Base-by-base conservation (phyloP, 2,888 invertebrate species). In the Cabera pusaria region DNA sequence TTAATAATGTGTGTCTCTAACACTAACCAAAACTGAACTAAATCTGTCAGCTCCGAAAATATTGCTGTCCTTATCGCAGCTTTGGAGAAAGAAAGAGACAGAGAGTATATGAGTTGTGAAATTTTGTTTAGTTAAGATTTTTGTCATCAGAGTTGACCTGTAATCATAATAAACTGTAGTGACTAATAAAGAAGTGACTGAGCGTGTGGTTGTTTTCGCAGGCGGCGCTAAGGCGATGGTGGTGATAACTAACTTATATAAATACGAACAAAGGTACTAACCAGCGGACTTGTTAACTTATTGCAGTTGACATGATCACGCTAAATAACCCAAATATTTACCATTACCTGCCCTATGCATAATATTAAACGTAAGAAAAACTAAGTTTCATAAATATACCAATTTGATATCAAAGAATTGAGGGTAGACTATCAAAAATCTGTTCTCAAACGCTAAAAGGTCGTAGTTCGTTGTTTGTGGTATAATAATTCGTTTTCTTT, bases 201-300 rank as follows among this genome's bases (percentile, higher is more conserved):
- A 74, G 52, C 68, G 64, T 80, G 67, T 85, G 82, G 72, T 81
- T 87, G 73, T 83, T 74, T 86, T 80, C 82, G 71, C 87, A 88
- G 87, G 75, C 87, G 87, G 87, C 87, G 87, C 72, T 88, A 88
- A 78, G 69, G 60, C 68, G 64, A 69, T 58, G 61, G 70, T 61
- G 66, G 68, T 61, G 72, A 64, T 78, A 73, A 78, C 77, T 78
- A 74, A 34, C 34, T 73, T 70, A 68, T 82, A 79, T 76, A 77
- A 71, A 65, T 78, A 73, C 71, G 66, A 75, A 71, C 62, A 65
- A 84, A 86, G 87, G 86, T 86, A 87, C 87, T 87, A 86, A 86
- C 75, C 62, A 57, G 62, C 63, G 68, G 51, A 66, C 61, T 74
- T 83, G 83, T 84, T 85, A 80, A 87, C 84, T 86, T 86, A 83